Conservation (phyloP, 2,888 invertebrate species). For the Tipula lateralis region DNA sequence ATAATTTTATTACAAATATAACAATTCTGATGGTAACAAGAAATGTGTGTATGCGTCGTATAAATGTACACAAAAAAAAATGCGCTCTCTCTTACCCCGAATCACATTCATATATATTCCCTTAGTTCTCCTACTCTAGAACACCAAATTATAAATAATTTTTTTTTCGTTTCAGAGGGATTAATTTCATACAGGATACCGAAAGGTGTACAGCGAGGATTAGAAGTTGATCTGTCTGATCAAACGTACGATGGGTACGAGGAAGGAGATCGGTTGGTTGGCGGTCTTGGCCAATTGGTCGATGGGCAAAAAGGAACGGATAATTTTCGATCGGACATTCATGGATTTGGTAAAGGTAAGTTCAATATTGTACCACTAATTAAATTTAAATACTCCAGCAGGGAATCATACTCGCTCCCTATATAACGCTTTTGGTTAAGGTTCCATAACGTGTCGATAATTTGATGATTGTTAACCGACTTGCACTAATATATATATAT, state of each 20-base stretch:
- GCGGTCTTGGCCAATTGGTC: slow-evolving; percentile 73
- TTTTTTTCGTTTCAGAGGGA: slow-evolving; percentile 57
- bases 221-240: slow-evolving; percentile 72
- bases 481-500: neutral
- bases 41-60: neutral
- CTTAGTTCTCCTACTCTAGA: neutral
- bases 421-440: no score
- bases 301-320: slow-evolving; percentile 71
- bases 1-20: slow-evolving; percentile 27
- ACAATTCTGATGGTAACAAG: neutral
- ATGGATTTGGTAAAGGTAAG: slow-evolving; percentile 64
- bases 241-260: slow-evolving; percentile 71
- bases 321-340: slow-evolving; percentile 64
- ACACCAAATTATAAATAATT: neutral
- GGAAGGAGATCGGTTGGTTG: slow-evolving; percentile 58
- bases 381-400: no score
- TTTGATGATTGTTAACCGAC: no score
- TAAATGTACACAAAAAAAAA: neutral
- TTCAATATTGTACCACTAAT: no score
- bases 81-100: neutral
- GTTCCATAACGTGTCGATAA: no score
- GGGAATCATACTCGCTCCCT: no score
- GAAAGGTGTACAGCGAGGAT: slow-evolving; percentile 64
- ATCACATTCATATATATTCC: neutral
- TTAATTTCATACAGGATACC: slow-evolving; percentile 74